These are phyloP conservation scores for Epizoanthus stellaris DNA, from an alignment of 92 coral and sea anemone genomes.

Conservation along the genomic window DNA sequence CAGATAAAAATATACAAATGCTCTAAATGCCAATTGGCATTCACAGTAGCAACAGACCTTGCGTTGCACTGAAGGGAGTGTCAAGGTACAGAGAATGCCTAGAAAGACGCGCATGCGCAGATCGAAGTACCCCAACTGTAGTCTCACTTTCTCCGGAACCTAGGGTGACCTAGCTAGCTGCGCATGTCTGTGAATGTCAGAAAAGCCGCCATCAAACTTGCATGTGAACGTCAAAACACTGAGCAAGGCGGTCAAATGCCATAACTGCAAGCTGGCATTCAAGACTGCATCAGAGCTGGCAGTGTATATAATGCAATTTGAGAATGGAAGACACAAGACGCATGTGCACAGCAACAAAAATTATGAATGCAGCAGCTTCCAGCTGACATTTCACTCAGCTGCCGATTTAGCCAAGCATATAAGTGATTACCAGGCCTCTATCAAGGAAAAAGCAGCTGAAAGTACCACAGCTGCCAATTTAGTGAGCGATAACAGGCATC, in stretches of 20 bases:
- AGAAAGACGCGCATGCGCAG: not conserved
- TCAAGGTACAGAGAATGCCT: not conserved
- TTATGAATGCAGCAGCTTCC: slow-evolving; percentile 29
- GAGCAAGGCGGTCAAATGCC: slow-evolving; percentile 19
- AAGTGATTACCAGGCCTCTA: slow-evolving; percentile 3
- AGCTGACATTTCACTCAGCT: slow-evolving; percentile 10
- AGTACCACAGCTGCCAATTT: not conserved
- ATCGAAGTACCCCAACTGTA: not conserved
- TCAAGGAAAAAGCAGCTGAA: not conserved
- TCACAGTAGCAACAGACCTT: slow-evolving; percentile 15
- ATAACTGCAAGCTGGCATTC: slow-evolving; percentile 39
- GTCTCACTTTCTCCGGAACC: slow-evolving; percentile 1
- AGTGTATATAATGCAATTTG: slow-evolving; percentile 8
- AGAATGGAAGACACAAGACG: not conserved
- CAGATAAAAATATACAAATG: not conserved
- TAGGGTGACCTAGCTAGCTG: not conserved
- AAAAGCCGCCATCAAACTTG: not conserved
- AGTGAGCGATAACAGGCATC: not conserved
- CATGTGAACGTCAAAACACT: not conserved
- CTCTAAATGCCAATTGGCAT: not conserved
- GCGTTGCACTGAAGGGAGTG: slow-evolving; percentile 10
- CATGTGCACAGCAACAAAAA: not conserved
- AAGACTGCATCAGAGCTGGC: slow-evolving; percentile 29
- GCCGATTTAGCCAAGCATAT: slow-evolving; percentile 35
- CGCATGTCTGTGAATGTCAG: not conserved